Evolutionary conservation across 2,888 invertebrate species (phyloP).

Genomic region (Apamea monoglypha): DNA sequence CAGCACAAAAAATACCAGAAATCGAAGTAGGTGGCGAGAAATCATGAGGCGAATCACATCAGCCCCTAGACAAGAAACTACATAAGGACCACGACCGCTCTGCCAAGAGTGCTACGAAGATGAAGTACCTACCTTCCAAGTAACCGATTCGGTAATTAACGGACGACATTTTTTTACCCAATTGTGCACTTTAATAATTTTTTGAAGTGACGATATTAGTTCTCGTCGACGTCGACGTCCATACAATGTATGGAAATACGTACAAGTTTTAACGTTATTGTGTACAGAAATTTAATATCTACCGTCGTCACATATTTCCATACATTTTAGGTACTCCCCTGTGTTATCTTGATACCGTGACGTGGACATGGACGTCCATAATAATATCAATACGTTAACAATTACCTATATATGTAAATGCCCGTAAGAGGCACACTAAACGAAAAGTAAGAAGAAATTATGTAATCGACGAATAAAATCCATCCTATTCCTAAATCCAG

Average conservation of each 20-base stretch:
- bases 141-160: too few relatives aligned
- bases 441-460: background rate
- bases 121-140: too few relatives aligned
- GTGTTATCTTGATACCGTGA: background rate
- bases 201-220: background rate
- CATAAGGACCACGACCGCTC: too few relatives aligned
- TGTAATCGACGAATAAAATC: constrained; percentile 1
- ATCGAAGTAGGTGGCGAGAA: too few relatives aligned
- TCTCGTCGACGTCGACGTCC: background rate
- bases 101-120: too few relatives aligned
- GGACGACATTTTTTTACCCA: too few relatives aligned
- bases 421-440: background rate
- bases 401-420: background rate
- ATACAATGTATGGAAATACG: background rate
- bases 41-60: too few relatives aligned
- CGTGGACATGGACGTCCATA: background rate
- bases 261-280: background rate
- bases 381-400: background rate
- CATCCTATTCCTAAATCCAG: constrained; percentile 9
- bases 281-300: background rate
- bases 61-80: too few relatives aligned
- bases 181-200: too few relatives aligned
- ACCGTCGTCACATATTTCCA: background rate
- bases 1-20: too few relatives aligned
- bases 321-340: background rate